Conservation (phyloP, 2,888 invertebrate species). For the Drosophila cyrtoloma region DNA sequence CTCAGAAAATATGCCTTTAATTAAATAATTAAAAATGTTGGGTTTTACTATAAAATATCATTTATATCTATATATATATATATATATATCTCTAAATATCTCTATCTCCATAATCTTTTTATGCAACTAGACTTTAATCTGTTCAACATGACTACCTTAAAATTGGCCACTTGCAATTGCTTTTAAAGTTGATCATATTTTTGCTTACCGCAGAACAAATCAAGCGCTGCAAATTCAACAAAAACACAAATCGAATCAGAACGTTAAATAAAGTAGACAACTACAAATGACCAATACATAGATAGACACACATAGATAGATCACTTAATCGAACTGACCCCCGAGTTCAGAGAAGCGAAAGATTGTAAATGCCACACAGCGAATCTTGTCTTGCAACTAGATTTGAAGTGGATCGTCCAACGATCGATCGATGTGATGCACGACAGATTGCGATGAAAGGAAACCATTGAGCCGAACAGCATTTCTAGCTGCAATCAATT, state of each 20-base stretch:
- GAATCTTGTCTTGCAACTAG: background rate
- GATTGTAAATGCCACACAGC: constrained; percentile 34
- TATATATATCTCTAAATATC: too few relatives aligned
- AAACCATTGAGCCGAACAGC: constrained; percentile 63
- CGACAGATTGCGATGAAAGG: constrained; percentile 76
- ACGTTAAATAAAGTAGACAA: constrained; percentile 47
- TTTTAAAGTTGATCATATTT: constrained; percentile 43
- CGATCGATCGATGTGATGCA: constrained; percentile 58
- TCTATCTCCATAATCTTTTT: background rate
- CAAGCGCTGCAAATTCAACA: constrained; percentile 45
- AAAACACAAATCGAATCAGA: constrained; percentile 32
- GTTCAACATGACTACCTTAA: background rate
- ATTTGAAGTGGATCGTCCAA: constrained; percentile 23
- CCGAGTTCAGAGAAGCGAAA: constrained; percentile 18
- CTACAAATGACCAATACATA: constrained; percentile 7
- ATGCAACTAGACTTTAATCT: background rate
- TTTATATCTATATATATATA: too few relatives aligned
- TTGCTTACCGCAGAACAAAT: constrained; percentile 51
- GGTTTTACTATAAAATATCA: background rate
- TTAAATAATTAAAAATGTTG: background rate
- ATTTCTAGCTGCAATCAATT: constrained; percentile 72
- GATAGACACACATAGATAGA: constrained; percentile 34
- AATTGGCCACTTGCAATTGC: constrained; percentile 8
- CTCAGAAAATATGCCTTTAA: background rate
- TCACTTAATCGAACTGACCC: constrained; percentile 61